phyloP scores from a whole-genome alignment of 1,140 invertebrate species.

The Neodiprion lecontei region DNA sequence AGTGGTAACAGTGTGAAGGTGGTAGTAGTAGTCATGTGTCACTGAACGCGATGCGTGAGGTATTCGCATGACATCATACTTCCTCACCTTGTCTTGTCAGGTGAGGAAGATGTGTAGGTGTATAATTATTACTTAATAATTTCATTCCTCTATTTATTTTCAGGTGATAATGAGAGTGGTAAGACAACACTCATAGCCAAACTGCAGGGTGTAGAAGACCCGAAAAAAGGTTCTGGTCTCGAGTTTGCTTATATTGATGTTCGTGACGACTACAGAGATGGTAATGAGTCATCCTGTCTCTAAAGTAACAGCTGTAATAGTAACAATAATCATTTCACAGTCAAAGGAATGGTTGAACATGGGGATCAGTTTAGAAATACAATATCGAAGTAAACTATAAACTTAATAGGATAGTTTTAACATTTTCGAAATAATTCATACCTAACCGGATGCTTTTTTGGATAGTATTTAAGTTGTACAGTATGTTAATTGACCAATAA shows the following conservation, averaged over 20 bases:
- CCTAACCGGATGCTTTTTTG: too few species aligned
- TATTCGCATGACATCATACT: slow-evolving; percentile 13
- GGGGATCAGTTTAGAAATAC: slow-evolving; percentile 13
- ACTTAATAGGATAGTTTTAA: not conserved
- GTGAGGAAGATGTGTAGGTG: not conserved
- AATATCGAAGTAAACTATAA: slow-evolving; percentile 19
- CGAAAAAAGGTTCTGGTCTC: slow-evolving; percentile 95
- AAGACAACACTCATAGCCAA: slow-evolving; percentile 97
- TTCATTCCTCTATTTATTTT: slow-evolving; percentile 30
- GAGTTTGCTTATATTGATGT: slow-evolving; percentile 99
- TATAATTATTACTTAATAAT: slow-evolving; percentile 5
- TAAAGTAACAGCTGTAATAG: not conserved
- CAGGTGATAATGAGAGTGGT: slow-evolving; percentile 93
- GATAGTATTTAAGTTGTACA: too few species aligned
- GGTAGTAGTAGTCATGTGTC: not conserved
- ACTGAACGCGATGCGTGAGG: not conserved
- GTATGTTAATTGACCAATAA: too few species aligned
- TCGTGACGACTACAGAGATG: slow-evolving; percentile 98
- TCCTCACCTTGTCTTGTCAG: not conserved
- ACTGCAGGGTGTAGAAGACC: slow-evolving; percentile 92
- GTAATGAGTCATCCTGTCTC: slow-evolving; percentile 62
- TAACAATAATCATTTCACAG: not conserved
- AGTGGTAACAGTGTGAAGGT: slow-evolving; percentile 17
- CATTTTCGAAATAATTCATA: not conserved
- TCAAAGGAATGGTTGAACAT: not conserved